Base-by-base conservation (phyloP, 2,113 vertebrate genomes). In the Anhinga anhinga region DNA sequence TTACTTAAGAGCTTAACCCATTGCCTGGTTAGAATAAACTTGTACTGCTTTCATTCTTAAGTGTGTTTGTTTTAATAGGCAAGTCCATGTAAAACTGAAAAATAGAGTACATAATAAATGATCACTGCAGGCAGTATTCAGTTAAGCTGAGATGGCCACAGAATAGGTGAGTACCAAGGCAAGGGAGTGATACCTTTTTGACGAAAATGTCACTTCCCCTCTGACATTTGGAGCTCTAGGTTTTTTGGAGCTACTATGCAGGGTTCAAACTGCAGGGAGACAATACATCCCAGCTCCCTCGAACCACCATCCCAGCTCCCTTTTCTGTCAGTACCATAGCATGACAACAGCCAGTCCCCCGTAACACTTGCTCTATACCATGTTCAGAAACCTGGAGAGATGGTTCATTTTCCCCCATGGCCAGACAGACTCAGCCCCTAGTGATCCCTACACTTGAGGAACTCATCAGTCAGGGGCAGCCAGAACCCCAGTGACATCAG, bases 261-360 rank as follows among this genome's bases (percentile, higher is more conserved):
- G 25, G 10, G 47, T 55, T 55, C 29, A 70, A 74, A 47, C 25
- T 67, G 25, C 55, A 83, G 67, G 27, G 49, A 77, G 14, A 32
- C 59, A 69, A 38, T 36, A 34, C 5, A 47, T 36, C 9, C 30
- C 52, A 2, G 5, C 30, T 81, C 18, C 72, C 63, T 30, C 0
- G 0, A 38, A 70, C 15, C 29, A n/a, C 9, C 0, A 0, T 27
- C 42, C 17, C 65, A 67, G 40, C 32, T 70, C 67, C 40, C 17
- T 42, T 65, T 32, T 52, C 88, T 84, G 59, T 38, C 55, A 81
- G 23, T 27, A 25, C 21, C 22, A 7, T 21, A 27, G 36, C 20
- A 52, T 11, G 38, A 50, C 32, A 82, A 34, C 22, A 25, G 16
- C 23, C 36, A 83, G 20, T 17, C 4, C 45, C 19, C 17, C 22